A percentile compares a stretch with the other conserved stretches of the same genome.
These are phyloP conservation scores for Beris chalybata DNA, from an alignment of 2,888 invertebrate species.

Conservation along the genomic window DNA sequence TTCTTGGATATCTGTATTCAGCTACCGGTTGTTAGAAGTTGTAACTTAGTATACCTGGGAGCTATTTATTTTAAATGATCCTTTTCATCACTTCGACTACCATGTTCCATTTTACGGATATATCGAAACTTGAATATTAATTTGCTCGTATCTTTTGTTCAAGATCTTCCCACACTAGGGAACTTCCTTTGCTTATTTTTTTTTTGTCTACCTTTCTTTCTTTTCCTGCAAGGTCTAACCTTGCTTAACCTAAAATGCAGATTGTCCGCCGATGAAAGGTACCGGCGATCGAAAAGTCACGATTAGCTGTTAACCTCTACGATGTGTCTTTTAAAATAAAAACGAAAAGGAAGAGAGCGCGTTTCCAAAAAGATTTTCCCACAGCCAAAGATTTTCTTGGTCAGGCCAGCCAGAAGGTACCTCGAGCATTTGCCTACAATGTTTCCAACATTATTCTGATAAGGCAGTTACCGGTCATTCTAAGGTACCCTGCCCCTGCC, in stretches of 20 bases:
- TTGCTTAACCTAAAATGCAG: slow-evolving; percentile 20
- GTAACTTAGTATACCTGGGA: no score
- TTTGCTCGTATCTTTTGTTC: background rate
- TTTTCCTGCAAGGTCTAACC: slow-evolving; percentile 8
- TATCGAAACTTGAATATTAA: slow-evolving; percentile 17
- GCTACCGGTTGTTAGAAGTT: no score
- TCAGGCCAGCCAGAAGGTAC: no score
- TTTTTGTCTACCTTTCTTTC: background rate
- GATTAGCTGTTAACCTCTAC: slow-evolving; percentile 25
- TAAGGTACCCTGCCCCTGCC: slow-evolving; percentile 1
- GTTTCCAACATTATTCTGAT: background rate
- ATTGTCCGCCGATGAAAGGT: slow-evolving; percentile 23
- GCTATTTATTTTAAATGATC: no score
- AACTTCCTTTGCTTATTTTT: slow-evolving; percentile 4
- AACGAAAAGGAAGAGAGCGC: slow-evolving; percentile 9
- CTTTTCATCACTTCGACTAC: no score
- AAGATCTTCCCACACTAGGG: slow-evolving; percentile 24
- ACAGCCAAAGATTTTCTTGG: slow-evolving; percentile 27
- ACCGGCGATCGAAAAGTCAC: slow-evolving; percentile 32
- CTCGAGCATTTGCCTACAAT: background rate
- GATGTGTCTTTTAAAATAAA: background rate
- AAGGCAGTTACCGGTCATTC: slow-evolving; percentile 23
- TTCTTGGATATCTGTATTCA: no score
- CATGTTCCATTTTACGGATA: background rate
- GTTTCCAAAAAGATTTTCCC: slow-evolving; percentile 32